Evolutionary conservation across 1,140 invertebrate species (phyloP), one percentile per base, ranked within the genome.

Genomic region (Sesamia nonagrioides): DNA sequence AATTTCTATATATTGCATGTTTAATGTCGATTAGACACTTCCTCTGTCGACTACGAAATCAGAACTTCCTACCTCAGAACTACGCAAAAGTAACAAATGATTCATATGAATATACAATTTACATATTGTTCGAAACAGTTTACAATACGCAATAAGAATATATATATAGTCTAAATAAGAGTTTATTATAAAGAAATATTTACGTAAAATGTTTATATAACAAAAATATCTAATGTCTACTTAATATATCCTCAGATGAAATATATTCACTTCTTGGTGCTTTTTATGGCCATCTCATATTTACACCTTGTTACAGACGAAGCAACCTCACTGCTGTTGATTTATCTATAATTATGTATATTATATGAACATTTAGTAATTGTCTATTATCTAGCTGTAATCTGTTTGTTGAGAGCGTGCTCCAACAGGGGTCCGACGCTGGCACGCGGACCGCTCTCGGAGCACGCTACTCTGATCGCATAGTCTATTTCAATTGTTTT

Each of bases 171-270:
- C 82, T 91, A 89, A 89, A 89, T 93, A 91, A 93, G 91, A 93
- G 89, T 94, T 94, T 93, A 93, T 93, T 91, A 89, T 89, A 91
- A 89, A 93, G 86, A 91, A 93, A 89, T 93, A 93, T 94, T 93
- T 93, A 94, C 90, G 88, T 90, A 90, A 91, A 91, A 89, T 88
- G 87, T 93, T 93, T 92, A 91, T 91, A 90, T 88, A 83, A 91
- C 82, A 86, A 87, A 89, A 89, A 88, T 90, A 90, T 88, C 86
- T 58, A 63, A 84, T 89, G n/a, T n/a, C n/a, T n/a, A n/a, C n/a
- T n/a, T n/a, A 89, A 88, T 84, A 82, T 84, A 86, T 86, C 86
- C 84, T 89, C 87, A 87, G 81, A 91, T 86, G 81, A 81, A 85
- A 82, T 87, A 85, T 88, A 66, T 85, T 88, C 78, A 88, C 81